Percentiles rank a stretch among this genome's conserved stretches.
Evolutionary conservation across 2,888 invertebrate species (phyloP).

Genomic region (Ceratothoa steindachneri): DNA sequence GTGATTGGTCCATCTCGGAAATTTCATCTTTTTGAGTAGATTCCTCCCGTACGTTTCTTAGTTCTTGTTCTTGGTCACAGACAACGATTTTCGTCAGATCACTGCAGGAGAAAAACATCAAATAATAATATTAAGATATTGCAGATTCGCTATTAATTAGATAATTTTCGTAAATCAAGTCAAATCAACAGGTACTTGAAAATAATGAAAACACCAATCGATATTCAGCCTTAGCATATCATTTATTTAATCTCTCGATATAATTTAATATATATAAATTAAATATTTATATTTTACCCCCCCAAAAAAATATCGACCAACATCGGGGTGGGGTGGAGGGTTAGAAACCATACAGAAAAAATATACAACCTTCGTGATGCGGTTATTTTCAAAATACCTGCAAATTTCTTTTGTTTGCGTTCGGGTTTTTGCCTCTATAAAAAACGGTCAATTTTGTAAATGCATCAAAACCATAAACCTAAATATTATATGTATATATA

Average conservation of each 20-base stretch:
- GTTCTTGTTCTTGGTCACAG: not conserved
- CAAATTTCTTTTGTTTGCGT: not conserved
- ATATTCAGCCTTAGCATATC: too few species aligned
- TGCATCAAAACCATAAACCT: not conserved
- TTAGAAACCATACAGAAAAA: too few species aligned
- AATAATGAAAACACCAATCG: too few species aligned
- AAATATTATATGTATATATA: conserved; percentile 18
- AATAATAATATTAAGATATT: not conserved
- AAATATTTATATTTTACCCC: not conserved
- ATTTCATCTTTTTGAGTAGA: not conserved
- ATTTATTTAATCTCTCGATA: not conserved
- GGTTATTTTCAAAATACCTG: too few species aligned
- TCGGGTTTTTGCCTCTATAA: not conserved
- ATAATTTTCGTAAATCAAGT: not conserved
- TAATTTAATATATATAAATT: not conserved
- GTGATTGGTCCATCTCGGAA: not conserved
- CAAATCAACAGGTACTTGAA: not conserved
- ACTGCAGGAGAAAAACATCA: not conserved
- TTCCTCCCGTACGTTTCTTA: not conserved
- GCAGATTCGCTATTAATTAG: not conserved
- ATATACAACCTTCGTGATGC: too few species aligned
- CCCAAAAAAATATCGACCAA: not conserved
- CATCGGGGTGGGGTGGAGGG: not conserved
- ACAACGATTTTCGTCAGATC: not conserved
- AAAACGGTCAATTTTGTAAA: not conserved